Conservation (phyloP, 2,113 vertebrate species). For the Amblyopsis rosae region DNA sequence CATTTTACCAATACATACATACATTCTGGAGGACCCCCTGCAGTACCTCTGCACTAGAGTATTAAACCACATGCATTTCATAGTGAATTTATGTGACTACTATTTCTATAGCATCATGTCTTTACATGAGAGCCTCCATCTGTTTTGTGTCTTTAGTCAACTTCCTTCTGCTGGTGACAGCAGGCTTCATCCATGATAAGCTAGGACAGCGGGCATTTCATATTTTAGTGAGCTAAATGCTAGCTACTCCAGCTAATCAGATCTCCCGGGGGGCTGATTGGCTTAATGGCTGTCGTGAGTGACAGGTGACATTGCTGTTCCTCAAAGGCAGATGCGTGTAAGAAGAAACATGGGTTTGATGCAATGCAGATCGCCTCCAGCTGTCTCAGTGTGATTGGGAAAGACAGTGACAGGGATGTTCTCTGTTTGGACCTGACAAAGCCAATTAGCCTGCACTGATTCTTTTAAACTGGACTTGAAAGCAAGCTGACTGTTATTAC, state of each 20-base stretch:
- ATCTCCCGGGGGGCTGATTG: constrained; percentile 44
- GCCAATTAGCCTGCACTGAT: constrained; percentile 47
- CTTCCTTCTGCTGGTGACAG: constrained; percentile 44
- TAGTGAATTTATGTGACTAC: constrained; percentile 3
- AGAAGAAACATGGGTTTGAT: constrained; percentile 41
- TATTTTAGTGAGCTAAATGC: constrained; percentile 54
- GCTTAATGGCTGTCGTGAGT: constrained; percentile 47
- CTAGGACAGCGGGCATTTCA: constrained; percentile 39
- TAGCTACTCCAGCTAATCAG: constrained; percentile 49
- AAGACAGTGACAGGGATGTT: constrained; percentile 37
- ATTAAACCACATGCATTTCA: constrained; percentile 18
- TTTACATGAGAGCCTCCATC: constrained; percentile 12
- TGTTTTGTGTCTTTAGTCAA: constrained; percentile 24
- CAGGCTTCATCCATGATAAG: constrained; percentile 44
- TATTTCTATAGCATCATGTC: constrained; percentile 8
- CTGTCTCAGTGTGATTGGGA: constrained; percentile 40
- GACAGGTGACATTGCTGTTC: constrained; percentile 68
- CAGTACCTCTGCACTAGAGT: background rate
- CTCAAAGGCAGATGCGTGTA: constrained; percentile 49
- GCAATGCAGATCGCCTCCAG: constrained; percentile 36
- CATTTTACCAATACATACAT: no score
- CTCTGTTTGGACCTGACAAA: constrained; percentile 45
- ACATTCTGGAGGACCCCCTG: background rate
- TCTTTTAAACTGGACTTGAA: constrained; percentile 40
- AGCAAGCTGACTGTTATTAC: constrained; percentile 31